A percentile compares a stretch with the other conserved stretches of the same genome.
Evolutionary conservation across 2,113 vertebrate genomes (phyloP).

Genomic region (Castor canadensis): DNA sequence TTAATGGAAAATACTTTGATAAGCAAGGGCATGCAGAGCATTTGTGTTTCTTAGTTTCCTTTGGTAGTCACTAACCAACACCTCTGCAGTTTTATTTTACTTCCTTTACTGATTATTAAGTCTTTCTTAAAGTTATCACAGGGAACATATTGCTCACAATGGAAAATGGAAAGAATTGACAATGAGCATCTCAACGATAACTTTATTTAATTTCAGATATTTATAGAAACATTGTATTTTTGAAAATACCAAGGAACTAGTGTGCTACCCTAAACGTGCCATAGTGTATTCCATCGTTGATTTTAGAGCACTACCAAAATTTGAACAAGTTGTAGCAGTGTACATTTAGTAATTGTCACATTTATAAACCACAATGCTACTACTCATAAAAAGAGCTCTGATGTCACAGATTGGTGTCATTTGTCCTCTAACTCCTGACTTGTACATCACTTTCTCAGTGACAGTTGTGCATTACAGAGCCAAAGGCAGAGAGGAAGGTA

Average conservation of each 20-base stretch:
- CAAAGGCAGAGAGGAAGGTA: not conserved
- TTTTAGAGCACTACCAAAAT: not conserved
- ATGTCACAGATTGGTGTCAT: conserved; percentile 33
- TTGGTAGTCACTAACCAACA: not conserved
- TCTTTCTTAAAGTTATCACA: conserved; percentile 8
- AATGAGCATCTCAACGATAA: conserved; percentile 4
- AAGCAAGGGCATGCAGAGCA: too few species aligned
- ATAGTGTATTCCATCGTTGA: not conserved
- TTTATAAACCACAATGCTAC: not conserved
- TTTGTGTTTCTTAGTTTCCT: too few species aligned
- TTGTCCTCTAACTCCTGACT: not conserved
- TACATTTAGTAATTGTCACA: not conserved
- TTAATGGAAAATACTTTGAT: conserved; percentile 22
- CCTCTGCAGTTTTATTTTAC: conserved; percentile 12
- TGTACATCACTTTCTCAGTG: not conserved
- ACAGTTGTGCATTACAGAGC: not conserved
- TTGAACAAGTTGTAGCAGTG: not conserved
- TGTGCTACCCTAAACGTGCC: not conserved
- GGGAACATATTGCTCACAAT: not conserved
- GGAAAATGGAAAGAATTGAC: not conserved
- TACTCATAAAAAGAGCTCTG: not conserved
- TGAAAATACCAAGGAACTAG: not conserved
- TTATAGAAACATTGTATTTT: conserved; percentile 15
- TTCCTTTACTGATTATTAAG: not conserved
- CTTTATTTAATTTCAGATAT: conserved; percentile 30